Conservation (phyloP, 1,140 invertebrate species). For the Daktulosphaira vitifoliae region DNA sequence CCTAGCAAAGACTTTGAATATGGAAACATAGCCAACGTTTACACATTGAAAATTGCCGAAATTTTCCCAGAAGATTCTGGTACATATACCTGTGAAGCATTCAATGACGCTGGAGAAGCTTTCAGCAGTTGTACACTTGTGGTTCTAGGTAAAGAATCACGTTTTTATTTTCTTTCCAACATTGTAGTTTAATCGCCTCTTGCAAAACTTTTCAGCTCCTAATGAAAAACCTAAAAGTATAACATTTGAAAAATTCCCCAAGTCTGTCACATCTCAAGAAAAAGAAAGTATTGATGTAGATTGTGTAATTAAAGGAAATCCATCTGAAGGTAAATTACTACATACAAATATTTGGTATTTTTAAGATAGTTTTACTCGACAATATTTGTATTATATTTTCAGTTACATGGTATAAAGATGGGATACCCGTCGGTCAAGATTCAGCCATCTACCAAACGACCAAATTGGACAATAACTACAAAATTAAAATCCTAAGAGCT, state of each 20-base stretch:
- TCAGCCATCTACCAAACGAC: slow-evolving; percentile 71
- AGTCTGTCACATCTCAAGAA: slow-evolving; percentile 73
- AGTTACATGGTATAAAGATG: slow-evolving; percentile 83
- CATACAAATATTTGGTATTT: background rate
- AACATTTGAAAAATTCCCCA: slow-evolving; percentile 79
- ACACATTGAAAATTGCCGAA: slow-evolving; percentile 83
- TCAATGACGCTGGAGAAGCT: slow-evolving; percentile 88
- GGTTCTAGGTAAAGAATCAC: slow-evolving; percentile 53
- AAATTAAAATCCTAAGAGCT: slow-evolving; percentile 62
- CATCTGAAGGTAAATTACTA: slow-evolving; percentile 51
- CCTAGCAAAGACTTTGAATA: slow-evolving; percentile 94
- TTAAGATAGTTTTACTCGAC: background rate
- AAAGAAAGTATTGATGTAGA: slow-evolving; percentile 71
- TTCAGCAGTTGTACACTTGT: slow-evolving; percentile 82
- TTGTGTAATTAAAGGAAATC: slow-evolving; percentile 64
- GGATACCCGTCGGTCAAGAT: slow-evolving; percentile 67
- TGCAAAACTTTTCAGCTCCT: slow-evolving; percentile 53
- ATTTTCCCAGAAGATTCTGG: slow-evolving; percentile 91
- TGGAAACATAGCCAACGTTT: slow-evolving; percentile 78
- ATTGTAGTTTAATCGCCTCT: background rate
- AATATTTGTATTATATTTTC: slow-evolving; percentile 14
- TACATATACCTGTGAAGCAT: slow-evolving; percentile 91
- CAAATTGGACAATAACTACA: slow-evolving; percentile 67
- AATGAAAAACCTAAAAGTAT: slow-evolving; percentile 76
- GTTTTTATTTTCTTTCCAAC: no score